Conservation (phyloP, 2,888 invertebrate species). For the Salpingus planirostris region DNA sequence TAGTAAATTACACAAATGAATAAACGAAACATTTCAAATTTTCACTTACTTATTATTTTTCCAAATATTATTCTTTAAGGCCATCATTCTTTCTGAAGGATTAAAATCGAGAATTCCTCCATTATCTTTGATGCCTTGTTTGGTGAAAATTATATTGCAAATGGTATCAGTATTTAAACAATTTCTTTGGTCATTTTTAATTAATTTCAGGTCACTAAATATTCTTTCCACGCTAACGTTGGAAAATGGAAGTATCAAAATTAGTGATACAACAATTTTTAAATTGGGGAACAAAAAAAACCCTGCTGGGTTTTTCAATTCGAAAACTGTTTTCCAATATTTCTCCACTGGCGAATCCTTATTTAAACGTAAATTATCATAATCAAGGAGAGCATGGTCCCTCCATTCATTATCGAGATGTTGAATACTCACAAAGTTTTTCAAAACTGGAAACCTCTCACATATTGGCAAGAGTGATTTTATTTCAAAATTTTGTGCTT, state of each 20-base stretch:
- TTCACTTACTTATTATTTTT: neutral
- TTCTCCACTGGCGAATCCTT: conserved; percentile 1
- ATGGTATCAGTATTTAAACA: conserved; percentile 15
- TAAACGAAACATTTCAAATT: no score
- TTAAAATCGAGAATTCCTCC: conserved; percentile 1
- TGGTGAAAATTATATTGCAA: conserved; percentile 16
- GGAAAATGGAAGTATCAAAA: conserved; percentile 13
- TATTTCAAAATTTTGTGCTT: conserved; percentile 11
- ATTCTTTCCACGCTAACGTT: conserved; percentile 19
- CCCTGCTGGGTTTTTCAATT: conserved; percentile 6
- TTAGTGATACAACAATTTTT: conserved; percentile 1
- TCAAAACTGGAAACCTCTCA: conserved; percentile 15
- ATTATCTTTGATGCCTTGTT: conserved; percentile 6
- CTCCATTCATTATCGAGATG: conserved; percentile 17
- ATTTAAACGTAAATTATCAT: conserved; percentile 2
- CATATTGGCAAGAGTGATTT: conserved; percentile 11
- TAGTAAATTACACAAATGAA: no score
- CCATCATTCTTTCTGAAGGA: neutral
- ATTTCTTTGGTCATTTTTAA: conserved; percentile 17
- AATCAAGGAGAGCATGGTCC: conserved; percentile 13
- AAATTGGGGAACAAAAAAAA: conserved; percentile 6
- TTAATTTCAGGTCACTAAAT: conserved; percentile 17
- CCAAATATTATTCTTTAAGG: conserved; percentile 1
- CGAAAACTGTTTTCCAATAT: conserved; percentile 7
- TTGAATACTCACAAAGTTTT: conserved; percentile 9